Conservation (phyloP, 2,888 invertebrate species). For the Cylloceria caligata region DNA sequence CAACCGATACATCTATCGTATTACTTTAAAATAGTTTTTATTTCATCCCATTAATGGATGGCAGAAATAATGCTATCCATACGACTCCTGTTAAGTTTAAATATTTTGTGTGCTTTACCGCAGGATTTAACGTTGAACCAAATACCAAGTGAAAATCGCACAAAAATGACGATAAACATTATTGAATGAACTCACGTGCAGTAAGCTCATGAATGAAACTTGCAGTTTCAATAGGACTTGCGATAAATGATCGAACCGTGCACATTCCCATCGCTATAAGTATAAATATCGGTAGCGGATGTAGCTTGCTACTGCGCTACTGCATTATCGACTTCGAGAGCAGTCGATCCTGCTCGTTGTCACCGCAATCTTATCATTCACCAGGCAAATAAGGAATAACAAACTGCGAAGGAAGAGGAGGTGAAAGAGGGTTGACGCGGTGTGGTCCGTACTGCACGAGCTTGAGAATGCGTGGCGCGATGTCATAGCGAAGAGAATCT, state of each 20-base stretch:
- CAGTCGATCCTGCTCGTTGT: conserved; percentile 17
- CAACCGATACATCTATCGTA: too few species aligned
- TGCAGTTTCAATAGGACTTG: conserved; percentile 18
- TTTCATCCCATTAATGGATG: too few species aligned
- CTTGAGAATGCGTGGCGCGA: conserved; percentile 71
- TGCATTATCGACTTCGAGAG: conserved; percentile 31
- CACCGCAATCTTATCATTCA: conserved; percentile 57
- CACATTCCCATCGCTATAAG: background rate
- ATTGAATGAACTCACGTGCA: conserved; percentile 47
- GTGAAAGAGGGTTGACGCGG: conserved; percentile 40
- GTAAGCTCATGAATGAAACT: conserved; percentile 56
- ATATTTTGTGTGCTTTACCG: too few species aligned
- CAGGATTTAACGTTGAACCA: too few species aligned
- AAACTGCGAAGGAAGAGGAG: conserved; percentile 26
- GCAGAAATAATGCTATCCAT: background rate
- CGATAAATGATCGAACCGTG: too few species aligned
- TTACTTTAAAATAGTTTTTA: too few species aligned
- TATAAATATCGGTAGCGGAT: conserved; percentile 34
- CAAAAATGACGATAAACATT: conserved; percentile 31
- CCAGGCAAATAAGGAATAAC: conserved; percentile 45
- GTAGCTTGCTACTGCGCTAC: conserved; percentile 32
- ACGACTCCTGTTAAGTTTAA: background rate
- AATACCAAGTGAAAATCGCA: conserved; percentile 30
- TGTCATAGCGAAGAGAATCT: conserved; percentile 64
- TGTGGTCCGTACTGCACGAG: conserved; percentile 48